Conservation (phyloP, 2,888 invertebrate species). For the Lucinisca nassula region DNA sequence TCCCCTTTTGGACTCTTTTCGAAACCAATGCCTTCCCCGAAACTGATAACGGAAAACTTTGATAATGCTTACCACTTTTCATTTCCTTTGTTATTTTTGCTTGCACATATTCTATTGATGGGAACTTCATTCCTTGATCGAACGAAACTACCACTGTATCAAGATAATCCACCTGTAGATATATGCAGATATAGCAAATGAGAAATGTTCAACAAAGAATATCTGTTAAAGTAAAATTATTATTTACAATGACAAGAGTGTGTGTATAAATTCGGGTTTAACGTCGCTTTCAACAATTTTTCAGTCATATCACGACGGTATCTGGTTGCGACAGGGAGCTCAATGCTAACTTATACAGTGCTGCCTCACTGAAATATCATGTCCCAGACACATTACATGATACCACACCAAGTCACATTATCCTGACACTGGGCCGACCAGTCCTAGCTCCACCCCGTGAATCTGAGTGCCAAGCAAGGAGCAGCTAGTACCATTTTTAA, state of each 20-base stretch:
- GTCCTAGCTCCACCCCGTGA: too few relatives aligned
- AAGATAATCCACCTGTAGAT: constrained; percentile 58
- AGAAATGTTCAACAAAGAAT: not conserved
- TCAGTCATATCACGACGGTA: not conserved
- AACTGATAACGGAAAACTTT: too few relatives aligned
- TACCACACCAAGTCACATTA: too few relatives aligned
- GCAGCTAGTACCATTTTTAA: too few relatives aligned
- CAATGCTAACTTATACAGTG: too few relatives aligned
- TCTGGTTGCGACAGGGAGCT: not conserved
- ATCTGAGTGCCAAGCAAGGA: too few relatives aligned
- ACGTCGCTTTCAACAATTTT: not conserved
- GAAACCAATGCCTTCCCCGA: too few relatives aligned
- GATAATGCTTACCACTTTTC: constrained; percentile 65
- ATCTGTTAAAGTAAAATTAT: not conserved
- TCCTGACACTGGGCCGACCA: too few relatives aligned
- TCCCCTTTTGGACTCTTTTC: too few relatives aligned
- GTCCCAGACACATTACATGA: too few relatives aligned
- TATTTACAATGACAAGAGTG: not conserved
- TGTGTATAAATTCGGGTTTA: not conserved
- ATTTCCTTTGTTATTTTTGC: constrained; percentile 69
- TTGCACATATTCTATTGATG: constrained; percentile 79
- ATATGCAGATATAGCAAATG: too few relatives aligned
- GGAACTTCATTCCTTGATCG: constrained; percentile 78
- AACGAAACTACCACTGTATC: constrained; percentile 73
- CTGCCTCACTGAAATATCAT: too few relatives aligned